Percentiles rank a stretch among this genome's conserved stretches.
Evolutionary conservation across 2,113 vertebrate species (phyloP).

Genomic region (Protobothrops mucrosquamatus): DNA sequence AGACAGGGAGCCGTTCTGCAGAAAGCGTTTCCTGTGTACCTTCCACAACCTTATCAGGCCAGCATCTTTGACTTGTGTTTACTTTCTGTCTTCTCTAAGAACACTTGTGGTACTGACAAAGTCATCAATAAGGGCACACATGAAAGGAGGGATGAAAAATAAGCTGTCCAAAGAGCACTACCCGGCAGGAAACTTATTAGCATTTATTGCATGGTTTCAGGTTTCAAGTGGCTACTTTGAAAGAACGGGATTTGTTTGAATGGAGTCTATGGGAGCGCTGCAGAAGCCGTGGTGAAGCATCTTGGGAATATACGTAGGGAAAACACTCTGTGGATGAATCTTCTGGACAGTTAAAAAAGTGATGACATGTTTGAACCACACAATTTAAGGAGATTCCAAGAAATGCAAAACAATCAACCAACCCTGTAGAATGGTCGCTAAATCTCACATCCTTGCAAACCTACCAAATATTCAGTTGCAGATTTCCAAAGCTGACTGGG

Average conservation of each 20-base stretch:
- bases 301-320: conserved; percentile 23
- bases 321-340: conserved; percentile 16
- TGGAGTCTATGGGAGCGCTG: conserved; percentile 45
- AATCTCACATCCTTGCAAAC: background rate
- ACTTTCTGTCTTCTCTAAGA: conserved; percentile 68
- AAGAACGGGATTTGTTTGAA: conserved; percentile 63
- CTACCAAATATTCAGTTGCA: conserved; percentile 12
- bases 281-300: conserved; percentile 46
- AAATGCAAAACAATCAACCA: background rate
- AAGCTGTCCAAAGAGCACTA: conserved; percentile 68
- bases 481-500: conserved; percentile 36
- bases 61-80: conserved; percentile 65
- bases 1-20: conserved; percentile 32
- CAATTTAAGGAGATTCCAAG: conserved; percentile 4
- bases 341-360: background rate
- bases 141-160: conserved; percentile 72
- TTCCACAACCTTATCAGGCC: conserved; percentile 54
- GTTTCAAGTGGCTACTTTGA: conserved; percentile 63
- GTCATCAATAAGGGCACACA: conserved; percentile 68
- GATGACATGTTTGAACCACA: conserved; percentile 26
- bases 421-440: conserved; percentile 28
- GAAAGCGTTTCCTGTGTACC: conserved; percentile 61
- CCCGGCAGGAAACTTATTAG: conserved; percentile 73
- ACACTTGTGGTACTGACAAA: conserved; percentile 61
- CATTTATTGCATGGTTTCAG: conserved; percentile 70